These are phyloP conservation scores for Lordiphosa stackelbergi DNA, from an alignment of 1,140 invertebrate species.

Conservation along the genomic window DNA sequence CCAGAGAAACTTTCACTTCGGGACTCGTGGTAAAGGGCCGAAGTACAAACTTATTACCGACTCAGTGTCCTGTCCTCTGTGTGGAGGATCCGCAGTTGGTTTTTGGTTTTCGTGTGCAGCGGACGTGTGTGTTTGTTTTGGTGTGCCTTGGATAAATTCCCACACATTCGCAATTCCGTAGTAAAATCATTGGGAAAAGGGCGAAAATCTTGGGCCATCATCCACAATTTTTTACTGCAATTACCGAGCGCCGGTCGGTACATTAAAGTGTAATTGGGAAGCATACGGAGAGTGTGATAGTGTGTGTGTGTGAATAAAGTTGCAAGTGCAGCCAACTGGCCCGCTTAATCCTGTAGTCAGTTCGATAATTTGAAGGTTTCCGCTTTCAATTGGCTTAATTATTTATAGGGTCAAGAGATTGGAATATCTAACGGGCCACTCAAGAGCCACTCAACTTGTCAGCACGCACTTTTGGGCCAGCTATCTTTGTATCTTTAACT, in stretches of 20 bases:
- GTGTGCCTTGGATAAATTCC: slow-evolving; percentile 3
- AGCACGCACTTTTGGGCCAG: background rate
- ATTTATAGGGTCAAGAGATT: slow-evolving; percentile 30
- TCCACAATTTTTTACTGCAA: background rate
- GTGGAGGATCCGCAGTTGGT: slow-evolving; percentile 60
- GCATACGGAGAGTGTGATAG: slow-evolving; percentile 18
- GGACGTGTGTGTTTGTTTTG: slow-evolving; percentile 43
- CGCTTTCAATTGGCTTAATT: slow-evolving; percentile 32
- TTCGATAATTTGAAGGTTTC: slow-evolving; percentile 65
- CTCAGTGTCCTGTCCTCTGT: slow-evolving; percentile 29
- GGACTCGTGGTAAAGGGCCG: slow-evolving; percentile 18
- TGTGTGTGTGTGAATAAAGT: slow-evolving; percentile 22
- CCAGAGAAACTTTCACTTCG: slow-evolving; percentile 23
- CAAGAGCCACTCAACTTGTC: too few relatives aligned
- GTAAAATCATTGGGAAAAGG: slow-evolving; percentile 4
- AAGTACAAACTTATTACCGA: slow-evolving; percentile 36
- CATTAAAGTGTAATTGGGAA: slow-evolving; percentile 4
- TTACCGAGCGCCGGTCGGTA: too few relatives aligned
- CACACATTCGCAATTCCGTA: too few relatives aligned
- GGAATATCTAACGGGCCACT: too few relatives aligned
- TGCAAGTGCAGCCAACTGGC: slow-evolving; percentile 20
- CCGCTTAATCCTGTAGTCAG: slow-evolving; percentile 34
- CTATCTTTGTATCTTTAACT: background rate
- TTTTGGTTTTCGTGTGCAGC: slow-evolving; percentile 59
- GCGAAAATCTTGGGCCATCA: slow-evolving; percentile 6